Conservation (phyloP, 1,140 invertebrate species). For the Conus betulinus region DNA sequence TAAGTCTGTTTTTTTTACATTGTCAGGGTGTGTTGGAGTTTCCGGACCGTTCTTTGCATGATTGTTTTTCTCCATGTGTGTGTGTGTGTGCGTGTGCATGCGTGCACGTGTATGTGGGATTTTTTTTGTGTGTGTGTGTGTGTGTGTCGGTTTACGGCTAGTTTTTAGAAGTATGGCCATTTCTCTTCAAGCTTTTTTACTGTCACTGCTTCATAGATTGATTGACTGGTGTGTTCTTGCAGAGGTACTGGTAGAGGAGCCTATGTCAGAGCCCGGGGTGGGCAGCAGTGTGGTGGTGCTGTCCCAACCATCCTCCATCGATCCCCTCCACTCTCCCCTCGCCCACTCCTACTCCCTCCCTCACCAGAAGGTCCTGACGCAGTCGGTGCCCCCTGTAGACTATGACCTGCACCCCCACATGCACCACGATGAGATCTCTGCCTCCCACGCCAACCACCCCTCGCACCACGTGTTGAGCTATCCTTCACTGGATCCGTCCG, state of each 20-base stretch:
- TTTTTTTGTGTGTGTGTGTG: neutral
- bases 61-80: no score
- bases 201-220: no score
- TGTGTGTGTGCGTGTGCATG: neutral
- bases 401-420: conserved; percentile 44
- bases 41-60: no score
- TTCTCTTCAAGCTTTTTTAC: no score
- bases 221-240: neutral
- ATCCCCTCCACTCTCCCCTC: conserved; percentile 11
- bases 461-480: conserved; percentile 31
- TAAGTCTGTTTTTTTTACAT: no score
- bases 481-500: conserved; percentile 13
- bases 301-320: conserved; percentile 55
- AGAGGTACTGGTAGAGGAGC: conserved; percentile 29
- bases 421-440: conserved; percentile 48
- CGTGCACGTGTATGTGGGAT: neutral
- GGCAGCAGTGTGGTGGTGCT: conserved; percentile 58
- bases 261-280: neutral
- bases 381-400: neutral
- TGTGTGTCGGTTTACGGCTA: neutral
- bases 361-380: neutral
- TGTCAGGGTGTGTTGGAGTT: no score
- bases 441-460: conserved; percentile 11
- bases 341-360: conserved; percentile 29
- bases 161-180: no score